Evolutionary conservation across 2,113 vertebrate species (phyloP).

Genomic region (Ia io): DNA sequence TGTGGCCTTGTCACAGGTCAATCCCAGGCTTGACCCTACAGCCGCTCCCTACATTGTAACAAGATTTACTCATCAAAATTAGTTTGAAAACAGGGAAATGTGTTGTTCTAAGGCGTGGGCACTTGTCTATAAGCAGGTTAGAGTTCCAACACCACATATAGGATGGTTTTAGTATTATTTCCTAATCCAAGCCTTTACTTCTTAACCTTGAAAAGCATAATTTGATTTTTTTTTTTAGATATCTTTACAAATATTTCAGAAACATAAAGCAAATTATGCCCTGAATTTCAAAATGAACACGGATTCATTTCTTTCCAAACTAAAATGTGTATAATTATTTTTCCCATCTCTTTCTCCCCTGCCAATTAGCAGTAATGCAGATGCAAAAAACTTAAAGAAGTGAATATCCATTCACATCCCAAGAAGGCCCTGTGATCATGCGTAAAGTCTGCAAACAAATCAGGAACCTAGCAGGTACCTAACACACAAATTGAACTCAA

Average conservation of each 20-base stretch:
- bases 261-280: neutral
- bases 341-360: neutral
- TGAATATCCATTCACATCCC: neutral
- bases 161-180: neutral
- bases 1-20: no score
- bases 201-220: neutral
- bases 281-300: conserved; percentile 14
- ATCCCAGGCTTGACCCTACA: no score
- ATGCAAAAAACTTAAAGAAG: conserved; percentile 54
- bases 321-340: neutral
- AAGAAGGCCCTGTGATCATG: neutral
- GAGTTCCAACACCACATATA: neutral
- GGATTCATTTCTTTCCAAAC: neutral
- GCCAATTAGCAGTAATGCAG: conserved; percentile 37
- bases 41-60: neutral
- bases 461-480: conserved; percentile 35
- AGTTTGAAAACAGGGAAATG: neutral
- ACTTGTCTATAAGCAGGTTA: neutral
- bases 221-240: neutral
- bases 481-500: neutral
- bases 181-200: neutral
- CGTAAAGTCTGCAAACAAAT: neutral
- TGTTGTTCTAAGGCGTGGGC: neutral
- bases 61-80: neutral
- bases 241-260: neutral